phyloP scores from a whole-genome alignment of 2,888 invertebrate genomes.

The Euplagia quadripunctaria region DNA sequence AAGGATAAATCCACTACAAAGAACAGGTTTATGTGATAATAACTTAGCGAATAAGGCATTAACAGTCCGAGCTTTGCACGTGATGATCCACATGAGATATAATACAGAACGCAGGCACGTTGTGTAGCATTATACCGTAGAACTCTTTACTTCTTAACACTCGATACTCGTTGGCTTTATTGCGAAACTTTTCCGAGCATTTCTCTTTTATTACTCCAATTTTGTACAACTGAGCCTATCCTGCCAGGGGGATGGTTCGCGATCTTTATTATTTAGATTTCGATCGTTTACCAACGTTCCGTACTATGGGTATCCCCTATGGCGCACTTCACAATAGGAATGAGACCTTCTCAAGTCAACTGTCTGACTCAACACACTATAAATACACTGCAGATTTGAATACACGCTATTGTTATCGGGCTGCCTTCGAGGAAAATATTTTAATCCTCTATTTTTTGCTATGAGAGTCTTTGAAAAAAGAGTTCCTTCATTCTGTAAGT shows the following conservation, averaged over 20 bases:
- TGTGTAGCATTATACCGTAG: constrained; percentile 49
- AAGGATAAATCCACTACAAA: not conserved
- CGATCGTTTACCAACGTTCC: constrained; percentile 66
- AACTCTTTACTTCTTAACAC: constrained; percentile 87
- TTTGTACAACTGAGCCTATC: constrained; percentile 85
- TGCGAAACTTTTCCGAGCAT: constrained; percentile 86
- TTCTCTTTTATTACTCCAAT: constrained; percentile 87
- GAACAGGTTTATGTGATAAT: not conserved
- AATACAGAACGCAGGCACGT: constrained; percentile 35
- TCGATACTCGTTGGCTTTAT: constrained; percentile 87
- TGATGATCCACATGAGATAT: constrained; percentile 45
- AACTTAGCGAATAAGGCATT: constrained; percentile 10
- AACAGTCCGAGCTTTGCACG: constrained; percentile 30
- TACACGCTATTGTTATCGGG: constrained; percentile 34
- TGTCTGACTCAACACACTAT: constrained; percentile 45
- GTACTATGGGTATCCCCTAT: constrained; percentile 50
- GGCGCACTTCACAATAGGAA: constrained; percentile 47
- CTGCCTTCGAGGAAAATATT: constrained; percentile 31
- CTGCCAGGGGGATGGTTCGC: constrained; percentile 64
- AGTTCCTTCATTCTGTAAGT: not conserved
- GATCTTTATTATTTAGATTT: constrained; percentile 86
- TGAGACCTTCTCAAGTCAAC: constrained; percentile 44
- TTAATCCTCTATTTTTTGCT: constrained; percentile 42
- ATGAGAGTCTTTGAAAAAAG: constrained; percentile 22
- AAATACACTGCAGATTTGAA: constrained; percentile 44